phyloP scores from a whole-genome alignment of 2,888 invertebrate species.

The Macrosiphum euphorbiae region DNA sequence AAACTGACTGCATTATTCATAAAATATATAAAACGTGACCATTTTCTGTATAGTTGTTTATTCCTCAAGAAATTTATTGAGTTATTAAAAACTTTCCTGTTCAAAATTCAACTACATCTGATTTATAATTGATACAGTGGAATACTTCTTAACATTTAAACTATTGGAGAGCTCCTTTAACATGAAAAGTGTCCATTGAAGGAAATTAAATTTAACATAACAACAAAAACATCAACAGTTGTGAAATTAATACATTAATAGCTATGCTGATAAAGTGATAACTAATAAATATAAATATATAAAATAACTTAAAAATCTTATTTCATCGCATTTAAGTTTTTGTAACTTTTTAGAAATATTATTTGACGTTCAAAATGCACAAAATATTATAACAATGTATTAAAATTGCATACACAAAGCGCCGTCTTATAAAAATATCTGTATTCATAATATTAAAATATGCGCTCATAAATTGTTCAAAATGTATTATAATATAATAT shows the following conservation, averaged over 20 bases:
- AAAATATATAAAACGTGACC: background rate
- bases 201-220: background rate
- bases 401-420: background rate
- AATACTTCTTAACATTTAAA: background rate
- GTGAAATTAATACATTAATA: background rate
- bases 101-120: background rate
- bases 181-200: background rate
- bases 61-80: background rate
- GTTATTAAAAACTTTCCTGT: background rate
- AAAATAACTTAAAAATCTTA: background rate
- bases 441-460: background rate
- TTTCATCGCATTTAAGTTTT: background rate
- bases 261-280: background rate
- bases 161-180: background rate
- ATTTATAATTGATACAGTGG: background rate
- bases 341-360: background rate
- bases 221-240: background rate
- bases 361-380: background rate
- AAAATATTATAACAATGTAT: background rate
- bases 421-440: conserved; percentile 5
- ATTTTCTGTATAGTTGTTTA: background rate
- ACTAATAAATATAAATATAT: background rate
- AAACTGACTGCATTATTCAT: background rate
- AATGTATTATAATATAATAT: conserved; percentile 7
- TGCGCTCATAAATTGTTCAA: background rate